Conservation (phyloP, 92 coral and sea anemone genomes). For the Paramuricea clavata region DNA sequence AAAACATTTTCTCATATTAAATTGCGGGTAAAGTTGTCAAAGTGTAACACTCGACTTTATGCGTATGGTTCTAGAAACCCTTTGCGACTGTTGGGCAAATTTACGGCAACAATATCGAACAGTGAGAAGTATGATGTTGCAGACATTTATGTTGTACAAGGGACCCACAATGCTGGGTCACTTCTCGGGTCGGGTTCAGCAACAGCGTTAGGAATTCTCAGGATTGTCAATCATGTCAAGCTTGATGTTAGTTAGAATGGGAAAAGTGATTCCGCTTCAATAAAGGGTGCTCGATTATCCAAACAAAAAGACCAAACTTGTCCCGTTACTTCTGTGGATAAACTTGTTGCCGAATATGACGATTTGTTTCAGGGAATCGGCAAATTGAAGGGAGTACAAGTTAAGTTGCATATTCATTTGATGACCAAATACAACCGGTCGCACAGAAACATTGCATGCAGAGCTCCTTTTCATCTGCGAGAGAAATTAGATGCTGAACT, state of each 20-base stretch:
- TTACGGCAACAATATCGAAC: too few relatives aligned
- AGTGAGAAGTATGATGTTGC: too few relatives aligned
- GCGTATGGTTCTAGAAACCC: conserved; percentile 34
- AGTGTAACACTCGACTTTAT: neutral
- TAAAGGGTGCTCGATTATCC: neutral
- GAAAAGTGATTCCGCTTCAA: neutral
- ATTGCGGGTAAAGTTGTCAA: conserved; percentile 3
- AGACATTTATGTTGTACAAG: too few relatives aligned
- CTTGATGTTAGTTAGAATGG: neutral
- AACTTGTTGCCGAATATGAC: too few relatives aligned
- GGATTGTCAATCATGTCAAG: conserved; percentile 1
- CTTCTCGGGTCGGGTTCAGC: too few relatives aligned
- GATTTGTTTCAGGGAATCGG: too few relatives aligned
- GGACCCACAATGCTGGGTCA: too few relatives aligned
- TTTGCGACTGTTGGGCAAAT: conserved; percentile 12
- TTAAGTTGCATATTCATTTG: conserved; percentile 48
- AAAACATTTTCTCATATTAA: too few relatives aligned
- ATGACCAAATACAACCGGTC: conserved; percentile 36
- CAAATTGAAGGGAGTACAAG: conserved; percentile 47
- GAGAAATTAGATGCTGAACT: too few relatives aligned
- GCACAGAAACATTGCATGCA: conserved; percentile 46
- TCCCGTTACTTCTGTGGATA: too few relatives aligned
- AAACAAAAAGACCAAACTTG: neutral
- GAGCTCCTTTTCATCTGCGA: conserved; percentile 29
- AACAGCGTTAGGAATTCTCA: conserved; percentile 21